A percentile compares a stretch with the other conserved stretches of the same genome.
Conservation (phyloP, 2,797 vertebrate species). For the Buceros bicornis region DNA sequence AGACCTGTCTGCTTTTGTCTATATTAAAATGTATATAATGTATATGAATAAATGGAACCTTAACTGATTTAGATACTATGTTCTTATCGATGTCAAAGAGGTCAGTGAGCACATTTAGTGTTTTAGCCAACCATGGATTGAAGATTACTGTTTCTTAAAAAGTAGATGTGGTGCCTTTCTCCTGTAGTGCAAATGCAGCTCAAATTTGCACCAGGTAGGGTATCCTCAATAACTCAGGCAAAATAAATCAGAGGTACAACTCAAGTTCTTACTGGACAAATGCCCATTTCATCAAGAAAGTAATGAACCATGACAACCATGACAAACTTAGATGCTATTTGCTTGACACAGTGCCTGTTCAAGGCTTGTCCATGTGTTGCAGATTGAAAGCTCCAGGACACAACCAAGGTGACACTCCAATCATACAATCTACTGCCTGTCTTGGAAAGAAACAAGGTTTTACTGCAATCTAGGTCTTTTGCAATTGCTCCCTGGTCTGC, state of each 20-base stretch:
- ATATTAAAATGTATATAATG: constrained; percentile 33
- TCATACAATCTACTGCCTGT: constrained; percentile 65
- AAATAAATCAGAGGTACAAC: constrained; percentile 33
- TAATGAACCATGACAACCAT: constrained; percentile 58
- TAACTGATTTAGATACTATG: constrained; percentile 52
- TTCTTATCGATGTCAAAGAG: constrained; percentile 56
- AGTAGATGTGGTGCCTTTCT: background rate
- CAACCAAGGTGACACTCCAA: constrained; percentile 58
- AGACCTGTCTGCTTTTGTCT: constrained; percentile 14
- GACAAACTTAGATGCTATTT: constrained; percentile 62
- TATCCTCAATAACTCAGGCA: background rate
- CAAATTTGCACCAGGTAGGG: background rate
- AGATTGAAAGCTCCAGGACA: constrained; percentile 69
- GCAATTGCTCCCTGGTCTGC: constrained; percentile 49
- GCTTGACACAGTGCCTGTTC: constrained; percentile 66
- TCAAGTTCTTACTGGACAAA: constrained; percentile 56
- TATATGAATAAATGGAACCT: constrained; percentile 48
- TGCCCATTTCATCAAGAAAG: constrained; percentile 56
- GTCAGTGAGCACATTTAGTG: constrained; percentile 37
- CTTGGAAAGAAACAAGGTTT: constrained; percentile 65
- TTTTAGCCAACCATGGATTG: constrained; percentile 31
- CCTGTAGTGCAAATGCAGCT: background rate
- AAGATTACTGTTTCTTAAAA: constrained; percentile 11
- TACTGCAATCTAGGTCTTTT: constrained; percentile 61
- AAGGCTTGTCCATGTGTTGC: constrained; percentile 55